Percentiles rank a stretch among this genome's conserved stretches.
These are phyloP conservation scores for Catocala sponsa DNA, from an alignment of 2,888 invertebrate species.

Conservation along the genomic window DNA sequence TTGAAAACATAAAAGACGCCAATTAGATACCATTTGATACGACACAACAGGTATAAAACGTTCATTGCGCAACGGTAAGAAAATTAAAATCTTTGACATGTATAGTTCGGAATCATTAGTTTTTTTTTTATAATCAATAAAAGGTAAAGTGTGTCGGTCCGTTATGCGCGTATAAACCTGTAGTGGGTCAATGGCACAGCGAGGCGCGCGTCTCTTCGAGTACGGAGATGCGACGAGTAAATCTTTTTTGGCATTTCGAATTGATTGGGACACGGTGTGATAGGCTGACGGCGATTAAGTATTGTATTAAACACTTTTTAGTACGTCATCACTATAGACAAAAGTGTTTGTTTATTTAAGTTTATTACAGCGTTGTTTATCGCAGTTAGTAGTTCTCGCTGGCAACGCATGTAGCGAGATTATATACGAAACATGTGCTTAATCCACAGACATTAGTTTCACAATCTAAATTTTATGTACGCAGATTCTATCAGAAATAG, in stretches of 20 bases:
- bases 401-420: not conserved
- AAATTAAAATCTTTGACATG: constrained; percentile 47
- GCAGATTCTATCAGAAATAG: no score
- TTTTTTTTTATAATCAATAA: constrained; percentile 73
- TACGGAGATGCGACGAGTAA: constrained; percentile 30
- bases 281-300: constrained; percentile 41
- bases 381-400: no score
- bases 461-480: no score
- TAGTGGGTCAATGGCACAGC: constrained; percentile 84
- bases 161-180: constrained; percentile 84
- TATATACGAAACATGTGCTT: not conserved
- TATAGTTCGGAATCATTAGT: constrained; percentile 71
- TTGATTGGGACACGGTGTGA: constrained; percentile 40
- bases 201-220: constrained; percentile 53
- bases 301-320: constrained; percentile 19
- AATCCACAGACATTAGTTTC: no score
- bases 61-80: constrained; percentile 39
- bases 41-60: constrained; percentile 32
- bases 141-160: constrained; percentile 81
- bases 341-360: no score
- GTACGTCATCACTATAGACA: not conserved
- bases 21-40: constrained; percentile 17
- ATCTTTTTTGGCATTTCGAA: constrained; percentile 52
- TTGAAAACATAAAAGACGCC: constrained; percentile 15
- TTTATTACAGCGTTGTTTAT: no score